Evolutionary conservation across 2,888 invertebrate genomes (phyloP).

Genomic region (Rhingia campestris): DNA sequence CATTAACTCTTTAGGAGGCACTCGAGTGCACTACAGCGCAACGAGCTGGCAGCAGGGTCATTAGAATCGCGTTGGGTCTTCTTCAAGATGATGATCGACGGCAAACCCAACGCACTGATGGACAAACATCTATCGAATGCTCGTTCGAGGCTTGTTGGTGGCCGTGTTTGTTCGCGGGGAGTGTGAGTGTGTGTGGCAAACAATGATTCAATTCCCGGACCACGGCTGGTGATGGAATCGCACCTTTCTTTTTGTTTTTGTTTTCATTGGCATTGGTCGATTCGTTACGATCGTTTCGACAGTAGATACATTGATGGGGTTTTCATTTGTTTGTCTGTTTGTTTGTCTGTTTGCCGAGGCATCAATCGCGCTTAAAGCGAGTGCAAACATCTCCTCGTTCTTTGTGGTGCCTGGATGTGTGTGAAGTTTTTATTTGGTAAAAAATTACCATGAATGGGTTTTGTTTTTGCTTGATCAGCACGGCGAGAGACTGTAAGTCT

Average conservation of each 20-base stretch:
- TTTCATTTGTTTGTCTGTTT: constrained; percentile 63
- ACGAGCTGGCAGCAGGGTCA: constrained; percentile 32
- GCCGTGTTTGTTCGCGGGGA: constrained; percentile 20
- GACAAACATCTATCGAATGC: constrained; percentile 52
- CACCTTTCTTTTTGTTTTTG: constrained; percentile 65
- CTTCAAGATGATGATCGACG: constrained; percentile 52
- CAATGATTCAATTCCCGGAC: constrained; percentile 46
- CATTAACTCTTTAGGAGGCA: constrained; percentile 47
- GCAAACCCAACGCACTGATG: constrained; percentile 38
- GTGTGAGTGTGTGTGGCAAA: constrained; percentile 45
- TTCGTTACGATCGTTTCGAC: constrained; percentile 30
- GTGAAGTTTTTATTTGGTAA: constrained; percentile 7
- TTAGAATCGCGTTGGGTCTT: constrained; percentile 39
- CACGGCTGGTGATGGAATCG: constrained; percentile 35
- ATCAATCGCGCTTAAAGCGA: constrained; percentile 71
- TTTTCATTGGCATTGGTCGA: constrained; percentile 50
- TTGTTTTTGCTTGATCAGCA: constrained; percentile 18
- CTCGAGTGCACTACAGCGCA: constrained; percentile 38
- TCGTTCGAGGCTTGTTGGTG: constrained; percentile 12
- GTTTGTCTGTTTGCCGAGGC: constrained; percentile 67
- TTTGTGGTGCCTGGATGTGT: constrained; percentile 33
- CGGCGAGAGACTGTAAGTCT: background rate
- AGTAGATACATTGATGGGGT: constrained; percentile 68
- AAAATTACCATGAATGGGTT: constrained; percentile 27
- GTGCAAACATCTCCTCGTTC: constrained; percentile 61